phyloP scores from a whole-genome alignment of 2,888 invertebrate species.

The Drosophila atroscutellata region DNA sequence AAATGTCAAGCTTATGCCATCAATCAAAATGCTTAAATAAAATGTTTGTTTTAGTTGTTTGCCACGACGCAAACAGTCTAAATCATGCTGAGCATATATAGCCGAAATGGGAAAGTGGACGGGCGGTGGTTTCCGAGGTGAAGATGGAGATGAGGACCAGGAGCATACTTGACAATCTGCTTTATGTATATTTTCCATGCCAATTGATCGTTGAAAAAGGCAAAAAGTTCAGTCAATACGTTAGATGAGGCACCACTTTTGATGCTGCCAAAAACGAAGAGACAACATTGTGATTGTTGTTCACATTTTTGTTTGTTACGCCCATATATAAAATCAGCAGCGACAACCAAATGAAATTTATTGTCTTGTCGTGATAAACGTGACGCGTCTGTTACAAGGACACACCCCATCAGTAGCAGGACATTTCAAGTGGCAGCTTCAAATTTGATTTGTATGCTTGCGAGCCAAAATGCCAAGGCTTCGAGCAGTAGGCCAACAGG shows the following conservation, averaged over 20 bases:
- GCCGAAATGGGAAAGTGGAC: background rate
- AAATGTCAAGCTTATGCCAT: constrained; percentile 75
- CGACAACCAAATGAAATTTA: constrained; percentile 69
- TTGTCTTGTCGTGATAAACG: constrained; percentile 79
- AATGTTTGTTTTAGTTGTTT: constrained; percentile 75
- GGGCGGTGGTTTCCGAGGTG: no score
- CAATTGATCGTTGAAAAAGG: constrained; percentile 54
- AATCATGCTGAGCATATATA: constrained; percentile 26
- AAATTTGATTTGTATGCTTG: constrained; percentile 61
- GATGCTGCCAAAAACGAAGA: constrained; percentile 25
- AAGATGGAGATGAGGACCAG: background rate
- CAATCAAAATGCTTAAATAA: constrained; percentile 79
- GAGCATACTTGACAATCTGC: constrained; percentile 61
- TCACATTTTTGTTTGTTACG: constrained; percentile 13
- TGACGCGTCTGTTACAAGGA: constrained; percentile 60
- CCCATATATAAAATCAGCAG: constrained; percentile 8
- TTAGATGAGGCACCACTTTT: constrained; percentile 55
- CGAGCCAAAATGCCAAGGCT: constrained; percentile 27
- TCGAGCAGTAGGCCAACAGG: constrained; percentile 56
- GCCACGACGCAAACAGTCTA: constrained; percentile 30
- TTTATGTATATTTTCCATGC: constrained; percentile 41
- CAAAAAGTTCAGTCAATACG: constrained; percentile 41
- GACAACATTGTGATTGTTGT: constrained; percentile 54
- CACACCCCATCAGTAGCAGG: constrained; percentile 45
- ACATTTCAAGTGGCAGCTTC: constrained; percentile 47